These are phyloP conservation scores for Drosophila takahashii DNA, from an alignment of 1,140 invertebrate genomes.

Conservation along the genomic window DNA sequence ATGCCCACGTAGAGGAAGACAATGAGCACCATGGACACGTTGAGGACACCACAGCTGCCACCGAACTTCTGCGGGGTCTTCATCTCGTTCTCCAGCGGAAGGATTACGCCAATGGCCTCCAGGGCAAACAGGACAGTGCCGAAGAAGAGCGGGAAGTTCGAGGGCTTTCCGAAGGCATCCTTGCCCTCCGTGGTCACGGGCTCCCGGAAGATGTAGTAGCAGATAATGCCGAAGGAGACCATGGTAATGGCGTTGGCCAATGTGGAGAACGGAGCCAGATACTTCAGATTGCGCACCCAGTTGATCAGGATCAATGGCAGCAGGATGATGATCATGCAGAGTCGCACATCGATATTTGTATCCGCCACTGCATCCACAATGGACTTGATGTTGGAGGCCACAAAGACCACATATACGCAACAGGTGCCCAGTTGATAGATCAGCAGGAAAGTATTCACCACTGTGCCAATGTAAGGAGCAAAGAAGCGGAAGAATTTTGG, in stretches of 20 bases:
- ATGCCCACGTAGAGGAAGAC: conserved; percentile 89
- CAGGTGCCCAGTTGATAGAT: conserved; percentile 95
- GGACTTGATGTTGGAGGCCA: conserved; percentile 89
- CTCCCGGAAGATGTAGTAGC: conserved; percentile 88
- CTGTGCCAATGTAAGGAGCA: conserved; percentile 88
- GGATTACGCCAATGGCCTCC: conserved; percentile 92
- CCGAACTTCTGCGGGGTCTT: conserved; percentile 89
- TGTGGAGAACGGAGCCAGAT: conserved; percentile 90
- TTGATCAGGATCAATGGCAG: conserved; percentile 90
- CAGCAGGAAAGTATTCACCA: conserved; percentile 89
- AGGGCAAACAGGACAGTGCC: conserved; percentile 92
- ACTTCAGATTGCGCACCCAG: conserved; percentile 89
- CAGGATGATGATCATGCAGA: conserved; percentile 89
- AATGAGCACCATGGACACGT: conserved; percentile 90
- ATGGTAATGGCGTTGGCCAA: conserved; percentile 90
- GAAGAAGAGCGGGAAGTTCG: conserved; percentile 88
- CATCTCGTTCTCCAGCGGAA: conserved; percentile 94
- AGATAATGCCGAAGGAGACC: conserved; percentile 88
- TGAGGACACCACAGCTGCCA: conserved; percentile 89
- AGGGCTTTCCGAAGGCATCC: conserved; percentile 85
- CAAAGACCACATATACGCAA: conserved; percentile 95
- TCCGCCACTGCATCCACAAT: conserved; percentile 85
- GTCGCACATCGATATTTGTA: conserved; percentile 85
- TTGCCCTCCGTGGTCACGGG: conserved; percentile 85
- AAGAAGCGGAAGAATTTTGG: conserved; percentile 87